Conservation (phyloP, 2,888 invertebrate species). For the Luperina nickerlii region DNA sequence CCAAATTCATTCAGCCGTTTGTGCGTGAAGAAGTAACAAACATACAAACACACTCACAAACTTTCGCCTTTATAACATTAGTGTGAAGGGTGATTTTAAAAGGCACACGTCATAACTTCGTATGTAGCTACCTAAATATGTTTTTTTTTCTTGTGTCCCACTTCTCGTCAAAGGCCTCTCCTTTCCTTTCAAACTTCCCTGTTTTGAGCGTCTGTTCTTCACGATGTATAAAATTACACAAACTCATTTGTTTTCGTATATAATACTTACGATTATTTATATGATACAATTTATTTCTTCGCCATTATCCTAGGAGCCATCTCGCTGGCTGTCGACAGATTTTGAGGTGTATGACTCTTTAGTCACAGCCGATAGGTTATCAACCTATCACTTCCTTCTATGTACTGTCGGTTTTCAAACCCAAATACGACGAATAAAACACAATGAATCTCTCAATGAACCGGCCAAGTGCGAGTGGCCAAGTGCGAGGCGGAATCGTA, state of each 20-base stretch:
- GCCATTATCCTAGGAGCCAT: conserved; percentile 14
- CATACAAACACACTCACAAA: too few relatives aligned
- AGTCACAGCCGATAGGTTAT: conserved; percentile 47
- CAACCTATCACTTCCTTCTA: conserved; percentile 47
- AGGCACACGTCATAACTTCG: too few relatives aligned
- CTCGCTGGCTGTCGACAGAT: not conserved
- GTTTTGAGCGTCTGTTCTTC: too few relatives aligned
- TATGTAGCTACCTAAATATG: too few relatives aligned
- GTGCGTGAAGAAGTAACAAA: too few relatives aligned
- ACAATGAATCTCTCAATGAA: not conserved
- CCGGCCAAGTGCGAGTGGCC: too few relatives aligned
- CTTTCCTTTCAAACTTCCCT: too few relatives aligned
- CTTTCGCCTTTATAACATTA: too few relatives aligned
- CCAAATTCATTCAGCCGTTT: too few relatives aligned
- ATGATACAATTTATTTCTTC: conserved; percentile 4
- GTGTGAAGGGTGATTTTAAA: too few relatives aligned
- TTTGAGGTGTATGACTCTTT: conserved; percentile 51
- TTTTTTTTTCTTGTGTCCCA: too few relatives aligned
- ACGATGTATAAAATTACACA: not conserved
- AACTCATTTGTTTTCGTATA: not conserved
- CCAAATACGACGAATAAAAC: conserved; percentile 6
- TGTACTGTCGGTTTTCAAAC: conserved; percentile 24
- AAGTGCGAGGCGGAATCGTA: not conserved
- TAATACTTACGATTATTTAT: not conserved
- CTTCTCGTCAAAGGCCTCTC: too few relatives aligned